A percentile compares a stretch with the other conserved stretches of the same genome.
phyloP scores from a whole-genome alignment of 2,797 vertebrate genomes.

The Chelidonichthys spinosus region DNA sequence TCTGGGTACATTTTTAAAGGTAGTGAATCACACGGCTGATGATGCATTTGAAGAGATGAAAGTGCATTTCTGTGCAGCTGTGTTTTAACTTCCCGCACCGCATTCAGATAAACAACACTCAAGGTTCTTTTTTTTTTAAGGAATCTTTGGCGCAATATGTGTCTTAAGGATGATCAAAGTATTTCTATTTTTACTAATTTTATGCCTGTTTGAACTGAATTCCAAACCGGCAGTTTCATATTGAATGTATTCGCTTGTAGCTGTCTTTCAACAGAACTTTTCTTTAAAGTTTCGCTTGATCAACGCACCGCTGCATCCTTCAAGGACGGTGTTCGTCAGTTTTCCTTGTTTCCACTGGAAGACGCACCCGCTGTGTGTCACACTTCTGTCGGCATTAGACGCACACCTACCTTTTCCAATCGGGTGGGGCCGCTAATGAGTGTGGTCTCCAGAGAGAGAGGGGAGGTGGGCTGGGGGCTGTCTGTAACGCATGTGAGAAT shows the following conservation, averaged over 20 bases:
- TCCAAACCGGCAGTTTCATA: conserved; percentile 29
- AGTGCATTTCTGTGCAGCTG: conserved; percentile 65
- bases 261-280: neutral
- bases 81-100: conserved; percentile 53
- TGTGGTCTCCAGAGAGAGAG: conserved; percentile 41
- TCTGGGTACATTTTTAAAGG: conserved; percentile 49
- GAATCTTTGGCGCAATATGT: conserved; percentile 53
- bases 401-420: conserved; percentile 32
- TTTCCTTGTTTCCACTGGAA: conserved; percentile 35
- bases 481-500: conserved; percentile 58
- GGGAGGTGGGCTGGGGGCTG: conserved; percentile 12
- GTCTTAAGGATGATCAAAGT: conserved; percentile 68
- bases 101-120: conserved; percentile 60
- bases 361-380: conserved; percentile 23
- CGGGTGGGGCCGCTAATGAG: conserved; percentile 55
- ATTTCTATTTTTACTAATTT: conserved; percentile 60
- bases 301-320: neutral
- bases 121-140: conserved; percentile 39
- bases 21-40: conserved; percentile 43
- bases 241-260: conserved; percentile 13
- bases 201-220: conserved; percentile 46
- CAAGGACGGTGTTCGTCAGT: conserved; percentile 8
- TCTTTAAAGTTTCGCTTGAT: conserved; percentile 19
- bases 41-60: conserved; percentile 74
- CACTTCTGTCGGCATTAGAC: conserved; percentile 8